Percentiles rank a stretch among this genome's conserved stretches.
These are phyloP conservation scores for Manis pentadactyla DNA, from an alignment of 2,797 vertebrate genomes.

Conservation along the genomic window DNA sequence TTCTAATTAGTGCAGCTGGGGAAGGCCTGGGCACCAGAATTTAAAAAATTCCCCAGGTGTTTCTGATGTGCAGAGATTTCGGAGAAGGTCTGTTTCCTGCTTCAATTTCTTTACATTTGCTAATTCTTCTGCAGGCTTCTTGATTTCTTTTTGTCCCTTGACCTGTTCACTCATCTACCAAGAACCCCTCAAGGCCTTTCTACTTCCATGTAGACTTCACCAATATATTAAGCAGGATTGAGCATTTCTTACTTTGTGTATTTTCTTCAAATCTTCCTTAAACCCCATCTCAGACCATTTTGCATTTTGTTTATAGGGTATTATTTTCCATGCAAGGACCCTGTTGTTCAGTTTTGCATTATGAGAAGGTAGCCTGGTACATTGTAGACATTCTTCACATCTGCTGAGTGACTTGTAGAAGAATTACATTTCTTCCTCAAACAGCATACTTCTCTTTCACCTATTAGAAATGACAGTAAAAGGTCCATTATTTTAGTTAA, in stretches of 20 bases:
- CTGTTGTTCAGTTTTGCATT: too few relatives aligned
- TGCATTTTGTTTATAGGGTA: neutral
- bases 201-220: neutral
- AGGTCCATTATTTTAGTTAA: neutral
- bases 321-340: neutral
- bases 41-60: neutral
- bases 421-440: neutral
- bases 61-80: neutral
- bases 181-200: neutral
- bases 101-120: neutral
- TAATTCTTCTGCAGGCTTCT: neutral
- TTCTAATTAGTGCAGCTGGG: neutral
- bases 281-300: neutral
- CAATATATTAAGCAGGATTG: neutral
- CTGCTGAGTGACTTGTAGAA: neutral
- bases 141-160: neutral
- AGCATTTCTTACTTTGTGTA: neutral
- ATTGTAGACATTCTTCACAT: rapidly evolving
- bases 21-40: neutral
- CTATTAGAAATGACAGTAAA: neutral
- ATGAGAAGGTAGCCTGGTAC: neutral
- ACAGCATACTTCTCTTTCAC: neutral
- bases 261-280: neutral
- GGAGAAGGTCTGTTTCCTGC: neutral
- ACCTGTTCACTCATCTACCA: neutral